These are phyloP conservation scores for Melipona quadrifasciata DNA, from an alignment of 1,140 invertebrate species.

Conservation along the genomic window DNA sequence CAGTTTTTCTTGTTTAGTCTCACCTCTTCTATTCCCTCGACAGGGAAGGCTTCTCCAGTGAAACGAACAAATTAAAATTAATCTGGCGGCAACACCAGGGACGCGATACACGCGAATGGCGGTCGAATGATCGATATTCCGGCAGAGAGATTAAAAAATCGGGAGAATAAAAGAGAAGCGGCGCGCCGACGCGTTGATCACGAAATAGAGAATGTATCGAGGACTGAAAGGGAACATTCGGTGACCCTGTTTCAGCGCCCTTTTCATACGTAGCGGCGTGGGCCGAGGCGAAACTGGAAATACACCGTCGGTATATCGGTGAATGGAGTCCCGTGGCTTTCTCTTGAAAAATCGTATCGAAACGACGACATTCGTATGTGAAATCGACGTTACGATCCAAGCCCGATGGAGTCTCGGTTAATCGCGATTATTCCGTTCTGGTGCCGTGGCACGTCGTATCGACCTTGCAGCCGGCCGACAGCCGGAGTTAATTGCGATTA, in stretches of 20 bases:
- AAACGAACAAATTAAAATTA: too few species aligned
- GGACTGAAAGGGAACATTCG: conserved; percentile 32
- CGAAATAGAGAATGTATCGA: conserved; percentile 12
- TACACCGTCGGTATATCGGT: conserved; percentile 9
- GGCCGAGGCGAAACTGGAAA: conserved; percentile 17
- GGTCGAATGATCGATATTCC: background rate
- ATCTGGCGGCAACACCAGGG: too few species aligned
- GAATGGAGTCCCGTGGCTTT: background rate
- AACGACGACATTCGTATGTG: background rate
- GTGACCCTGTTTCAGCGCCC: conserved; percentile 25
- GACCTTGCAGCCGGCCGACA: background rate
- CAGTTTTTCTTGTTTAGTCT: too few species aligned
- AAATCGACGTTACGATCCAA: conserved; percentile 3
- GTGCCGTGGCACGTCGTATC: background rate
- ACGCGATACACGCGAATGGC: too few species aligned
- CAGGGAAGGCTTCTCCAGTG: too few species aligned
- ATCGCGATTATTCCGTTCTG: conserved; percentile 31
- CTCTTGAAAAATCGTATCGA: background rate
- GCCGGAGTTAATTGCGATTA: conserved; percentile 28
- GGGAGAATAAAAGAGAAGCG: background rate
- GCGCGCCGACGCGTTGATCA: conserved; percentile 4
- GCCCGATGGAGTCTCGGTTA: background rate
- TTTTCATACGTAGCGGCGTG: conserved; percentile 27
- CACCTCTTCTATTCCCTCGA: too few species aligned
- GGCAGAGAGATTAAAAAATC: background rate